Evolutionary conservation across 2,888 invertebrate genomes (phyloP).

Genomic region (Lepetodrilus schrolli): DNA sequence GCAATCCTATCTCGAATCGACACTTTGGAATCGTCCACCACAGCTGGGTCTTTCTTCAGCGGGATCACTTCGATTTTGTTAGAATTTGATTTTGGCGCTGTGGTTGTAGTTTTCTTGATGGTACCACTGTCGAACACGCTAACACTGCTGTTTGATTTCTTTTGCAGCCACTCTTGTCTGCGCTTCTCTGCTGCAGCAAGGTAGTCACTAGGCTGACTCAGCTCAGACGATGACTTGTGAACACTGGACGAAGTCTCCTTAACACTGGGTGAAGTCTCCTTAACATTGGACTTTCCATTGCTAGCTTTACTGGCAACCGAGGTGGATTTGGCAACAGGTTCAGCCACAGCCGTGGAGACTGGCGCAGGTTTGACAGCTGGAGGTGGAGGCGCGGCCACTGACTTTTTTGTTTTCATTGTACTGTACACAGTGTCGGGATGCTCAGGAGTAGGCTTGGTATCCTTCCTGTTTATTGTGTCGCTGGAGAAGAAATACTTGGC

Average conservation of each 20-base stretch:
- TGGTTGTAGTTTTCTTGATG: conserved; percentile 24
- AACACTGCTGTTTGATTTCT: conserved; percentile 41
- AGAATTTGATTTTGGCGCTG: background rate
- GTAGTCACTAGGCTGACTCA: conserved; percentile 53
- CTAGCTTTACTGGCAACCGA: background rate
- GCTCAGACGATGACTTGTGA: conserved; percentile 34
- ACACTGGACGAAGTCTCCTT: conserved; percentile 31
- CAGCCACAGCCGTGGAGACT: background rate
- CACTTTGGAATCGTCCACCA: conserved; percentile 29
- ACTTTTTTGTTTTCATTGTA: conserved; percentile 30
- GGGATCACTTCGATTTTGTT: conserved; percentile 39
- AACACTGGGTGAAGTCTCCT: conserved; percentile 32
- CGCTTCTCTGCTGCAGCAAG: conserved; percentile 69
- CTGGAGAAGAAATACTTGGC: conserved; percentile 58
- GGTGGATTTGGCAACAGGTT: background rate
- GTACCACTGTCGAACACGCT: conserved; percentile 28
- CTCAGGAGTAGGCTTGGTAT: background rate
- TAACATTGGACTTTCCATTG: background rate
- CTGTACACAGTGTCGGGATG: background rate
- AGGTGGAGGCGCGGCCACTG: conserved; percentile 33
- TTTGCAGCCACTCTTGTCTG: conserved; percentile 65
- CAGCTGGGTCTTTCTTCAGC: conserved; percentile 18
- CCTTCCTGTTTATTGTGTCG: conserved; percentile 33
- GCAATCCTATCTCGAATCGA: conserved; percentile 53
- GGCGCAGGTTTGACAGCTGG: conserved; percentile 23